Evolutionary conservation across 2,113 vertebrate genomes (phyloP), one percentile per base, ranked within the genome.

Genomic region (Phaethornis superciliosus): DNA sequence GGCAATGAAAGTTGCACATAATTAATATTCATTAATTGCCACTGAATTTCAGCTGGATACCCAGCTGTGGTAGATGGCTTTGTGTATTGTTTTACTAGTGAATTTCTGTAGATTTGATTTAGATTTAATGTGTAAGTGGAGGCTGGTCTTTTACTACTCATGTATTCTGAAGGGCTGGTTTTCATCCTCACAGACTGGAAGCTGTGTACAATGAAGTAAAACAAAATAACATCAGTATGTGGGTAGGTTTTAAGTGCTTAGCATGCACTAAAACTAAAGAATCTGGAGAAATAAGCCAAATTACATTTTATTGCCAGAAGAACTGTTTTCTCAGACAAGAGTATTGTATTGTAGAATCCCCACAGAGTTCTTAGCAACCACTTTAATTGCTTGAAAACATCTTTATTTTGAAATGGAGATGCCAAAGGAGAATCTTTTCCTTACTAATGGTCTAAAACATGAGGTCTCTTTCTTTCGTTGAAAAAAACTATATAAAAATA

Each of bases 361-460:
- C 81, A 6, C 51, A 68, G 79, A 62, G 65, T 18, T 44, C 55
- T 74, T 71, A 67, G 72, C 47, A 72, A 68, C 12, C 49, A 15
- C 40, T 60, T 60, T n/a, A 88, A 81, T 91, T 84, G 51, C 59
- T 72, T 85, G 68, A 44, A 67, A 22, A 27, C 54, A 4, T 70
- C 77, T 75, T 81, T 75, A 46, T 86, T 95, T 84, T 87, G 55
- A 93, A 86, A 81, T 22, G 56, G 49, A 68, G 58, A 52, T 95
- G 44, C 40, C 56, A 65, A 33, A 79, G 76, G 49, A 52, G 24
- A 37, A 22, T 51, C 20, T 46, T 77, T 79, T 40, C 40, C 40
- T 40, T 40, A 40, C 40, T 40, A 40, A 40, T 40, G 40, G 40
- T 40, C 40, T 11, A 40, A 40, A 40, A 40, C 40, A 40, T 40